Evolutionary conservation across 2,888 invertebrate genomes (phyloP).

Genomic region (Lordiphosa fenestrarum): DNA sequence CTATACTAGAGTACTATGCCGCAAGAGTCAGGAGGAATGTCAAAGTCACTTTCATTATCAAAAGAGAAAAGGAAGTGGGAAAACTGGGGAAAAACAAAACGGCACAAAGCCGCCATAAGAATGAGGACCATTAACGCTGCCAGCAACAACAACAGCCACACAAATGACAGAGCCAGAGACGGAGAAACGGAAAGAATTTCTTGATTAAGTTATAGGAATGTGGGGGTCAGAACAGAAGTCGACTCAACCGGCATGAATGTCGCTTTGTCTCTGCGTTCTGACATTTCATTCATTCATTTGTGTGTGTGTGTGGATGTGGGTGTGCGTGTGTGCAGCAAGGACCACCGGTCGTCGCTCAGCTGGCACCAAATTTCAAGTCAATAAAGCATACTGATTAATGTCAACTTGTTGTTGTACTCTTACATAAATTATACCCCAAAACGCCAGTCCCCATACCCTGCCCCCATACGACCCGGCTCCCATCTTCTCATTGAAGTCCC

Average conservation of each 20-base stretch:
- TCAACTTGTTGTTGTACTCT: constrained; percentile 58
- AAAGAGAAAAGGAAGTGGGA: constrained; percentile 30
- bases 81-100: constrained; percentile 26
- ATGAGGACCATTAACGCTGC: constrained; percentile 54
- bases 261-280: constrained; percentile 18
- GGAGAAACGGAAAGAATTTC: constrained; percentile 54
- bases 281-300: constrained; percentile 9
- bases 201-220: constrained; percentile 71
- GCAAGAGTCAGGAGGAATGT: constrained; percentile 49
- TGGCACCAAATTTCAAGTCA: constrained; percentile 40
- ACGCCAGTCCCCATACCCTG: constrained; percentile 9
- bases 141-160: constrained; percentile 30
- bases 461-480: no score
- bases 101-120: constrained; percentile 46
- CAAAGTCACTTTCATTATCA: constrained; percentile 62
- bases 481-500: neutral
- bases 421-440: constrained; percentile 63
- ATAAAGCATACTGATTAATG: constrained; percentile 67
- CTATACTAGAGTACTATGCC: constrained; percentile 1
- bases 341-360: constrained; percentile 2
- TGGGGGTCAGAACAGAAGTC: constrained; percentile 23
- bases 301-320: constrained; percentile 1
- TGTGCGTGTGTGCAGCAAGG: constrained; percentile 10
- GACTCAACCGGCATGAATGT: no score
- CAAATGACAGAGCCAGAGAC: constrained; percentile 1